phyloP scores from a whole-genome alignment of 1,140 invertebrate species.

The Centruroides sculpturatus region DNA sequence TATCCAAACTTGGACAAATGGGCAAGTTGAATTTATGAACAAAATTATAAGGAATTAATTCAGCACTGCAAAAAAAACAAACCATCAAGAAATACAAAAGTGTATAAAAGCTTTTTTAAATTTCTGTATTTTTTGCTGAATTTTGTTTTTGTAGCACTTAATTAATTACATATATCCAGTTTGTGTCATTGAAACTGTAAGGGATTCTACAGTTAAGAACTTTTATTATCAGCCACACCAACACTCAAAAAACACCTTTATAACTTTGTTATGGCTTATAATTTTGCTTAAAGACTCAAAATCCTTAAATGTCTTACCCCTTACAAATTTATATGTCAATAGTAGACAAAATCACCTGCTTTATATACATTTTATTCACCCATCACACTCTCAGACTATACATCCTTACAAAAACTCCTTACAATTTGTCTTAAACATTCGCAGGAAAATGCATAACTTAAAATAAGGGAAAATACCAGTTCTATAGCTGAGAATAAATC shows the following conservation, averaged over 20 bases:
- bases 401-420: too few species aligned
- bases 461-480: too few species aligned
- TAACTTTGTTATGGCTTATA: neutral
- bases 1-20: conserved; percentile 8
- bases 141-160: too few species aligned
- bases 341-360: neutral
- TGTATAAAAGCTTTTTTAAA: too few species aligned
- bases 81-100: too few species aligned
- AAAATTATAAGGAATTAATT: neutral
- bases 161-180: too few species aligned
- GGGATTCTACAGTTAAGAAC: neutral
- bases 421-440: too few species aligned
- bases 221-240: neutral
- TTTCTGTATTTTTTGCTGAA: too few species aligned
- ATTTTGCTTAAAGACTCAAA: neutral
- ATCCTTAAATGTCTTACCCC: neutral
- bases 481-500: too few species aligned
- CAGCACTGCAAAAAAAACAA: too few species aligned
- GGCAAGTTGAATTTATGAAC: conserved; percentile 4
- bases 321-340: neutral
- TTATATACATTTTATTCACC: neutral
- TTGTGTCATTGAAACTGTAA: too few species aligned
- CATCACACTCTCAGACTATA: neutral
- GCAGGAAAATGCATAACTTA: too few species aligned
- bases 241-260: neutral